A percentile compares a stretch with the other conserved stretches of the same genome.
Evolutionary conservation across 2,888 invertebrate species (phyloP).

Genomic region (Pycnomerus fuliginosus): DNA sequence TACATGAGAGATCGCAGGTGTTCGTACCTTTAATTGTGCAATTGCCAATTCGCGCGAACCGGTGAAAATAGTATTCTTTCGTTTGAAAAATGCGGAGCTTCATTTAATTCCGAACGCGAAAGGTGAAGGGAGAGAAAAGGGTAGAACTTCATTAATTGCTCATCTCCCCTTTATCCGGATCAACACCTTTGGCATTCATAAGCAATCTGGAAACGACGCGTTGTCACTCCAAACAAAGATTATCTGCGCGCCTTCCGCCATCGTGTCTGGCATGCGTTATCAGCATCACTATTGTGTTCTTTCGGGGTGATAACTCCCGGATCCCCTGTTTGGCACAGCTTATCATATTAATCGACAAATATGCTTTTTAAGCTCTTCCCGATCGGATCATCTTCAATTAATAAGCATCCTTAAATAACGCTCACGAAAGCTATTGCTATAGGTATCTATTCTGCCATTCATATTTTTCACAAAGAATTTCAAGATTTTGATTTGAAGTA

Average conservation of each 20-base stretch:
- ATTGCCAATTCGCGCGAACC: conserved; percentile 25
- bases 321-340: conserved; percentile 26
- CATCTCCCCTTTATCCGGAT: conserved; percentile 50
- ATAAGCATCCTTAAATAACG: no score
- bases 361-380: conserved; percentile 37
- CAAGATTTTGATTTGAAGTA: no score
- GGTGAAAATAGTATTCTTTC: no score
- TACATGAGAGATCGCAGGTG: conserved; percentile 29
- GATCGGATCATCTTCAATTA: no score
- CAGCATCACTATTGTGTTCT: conserved; percentile 37
- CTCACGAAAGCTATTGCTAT: no score
- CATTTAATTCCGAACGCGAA: not conserved
- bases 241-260: conserved; percentile 36
- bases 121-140: conserved; percentile 24
- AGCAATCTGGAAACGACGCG: conserved; percentile 50
- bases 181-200: conserved; percentile 52
- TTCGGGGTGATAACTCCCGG: conserved; percentile 30
- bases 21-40: conserved; percentile 31
- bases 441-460: no score
- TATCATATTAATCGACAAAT: conserved; percentile 40
- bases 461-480: no score
- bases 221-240: conserved; percentile 48
- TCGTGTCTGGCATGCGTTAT: conserved; percentile 36
- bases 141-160: conserved; percentile 50
- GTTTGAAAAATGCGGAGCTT: no score